Conservation (phyloP, 2,888 invertebrate genomes). For the Cryptocephalus primarius region DNA sequence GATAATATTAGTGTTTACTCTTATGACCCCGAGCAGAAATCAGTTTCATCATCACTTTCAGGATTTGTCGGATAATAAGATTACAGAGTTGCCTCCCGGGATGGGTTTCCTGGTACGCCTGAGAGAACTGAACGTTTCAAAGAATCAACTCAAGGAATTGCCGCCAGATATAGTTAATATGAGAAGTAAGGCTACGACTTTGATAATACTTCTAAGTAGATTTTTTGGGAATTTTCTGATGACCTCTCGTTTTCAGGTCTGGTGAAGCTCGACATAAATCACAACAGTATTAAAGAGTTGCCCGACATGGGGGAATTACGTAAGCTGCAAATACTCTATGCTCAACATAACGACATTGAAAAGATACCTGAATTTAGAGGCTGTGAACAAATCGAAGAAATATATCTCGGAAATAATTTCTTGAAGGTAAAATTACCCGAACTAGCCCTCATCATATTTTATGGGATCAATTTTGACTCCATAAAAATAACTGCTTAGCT, state of each 20-base stretch:
- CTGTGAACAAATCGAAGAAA: conserved; percentile 64
- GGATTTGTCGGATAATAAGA: conserved; percentile 71
- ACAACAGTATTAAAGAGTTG: conserved; percentile 55
- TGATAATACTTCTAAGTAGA: neutral
- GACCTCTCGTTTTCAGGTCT: conserved; percentile 42
- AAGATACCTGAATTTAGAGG: conserved; percentile 66
- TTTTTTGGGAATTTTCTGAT: neutral
- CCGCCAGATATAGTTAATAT: conserved; percentile 74
- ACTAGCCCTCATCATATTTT: too few species aligned
- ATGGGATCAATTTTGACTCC: too few species aligned
- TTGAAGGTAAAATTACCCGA: conserved; percentile 62
- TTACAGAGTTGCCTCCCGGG: conserved; percentile 63
- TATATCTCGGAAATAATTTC: conserved; percentile 74
- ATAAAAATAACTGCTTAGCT: neutral
- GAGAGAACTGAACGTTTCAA: conserved; percentile 58
- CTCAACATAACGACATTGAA: conserved; percentile 72
- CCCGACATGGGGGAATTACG: conserved; percentile 62
- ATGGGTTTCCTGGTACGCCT: conserved; percentile 75
- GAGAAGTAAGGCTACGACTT: conserved; percentile 49
- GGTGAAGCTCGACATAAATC: conserved; percentile 60
- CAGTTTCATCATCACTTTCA: conserved; percentile 31
- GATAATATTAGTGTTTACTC: too few species aligned
- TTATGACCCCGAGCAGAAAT: neutral
- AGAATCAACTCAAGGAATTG: conserved; percentile 63
- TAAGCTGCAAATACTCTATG: conserved; percentile 63